Evolutionary conservation across 1,140 invertebrate genomes (phyloP).

Genomic region (Danaus plexippus): DNA sequence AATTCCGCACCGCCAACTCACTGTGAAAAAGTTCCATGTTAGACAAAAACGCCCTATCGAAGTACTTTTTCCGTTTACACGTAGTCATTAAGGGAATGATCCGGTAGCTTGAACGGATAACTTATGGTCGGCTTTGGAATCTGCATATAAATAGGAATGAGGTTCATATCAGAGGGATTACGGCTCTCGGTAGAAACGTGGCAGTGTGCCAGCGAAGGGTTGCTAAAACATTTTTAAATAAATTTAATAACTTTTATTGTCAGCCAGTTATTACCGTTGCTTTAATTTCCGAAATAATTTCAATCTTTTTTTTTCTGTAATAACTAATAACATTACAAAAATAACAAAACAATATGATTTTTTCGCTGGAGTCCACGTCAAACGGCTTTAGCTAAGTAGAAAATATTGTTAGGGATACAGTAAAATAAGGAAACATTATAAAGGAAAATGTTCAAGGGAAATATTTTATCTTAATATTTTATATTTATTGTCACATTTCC

Average conservation of each 20-base stretch:
- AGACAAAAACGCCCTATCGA: constrained; percentile 43
- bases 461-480: constrained; percentile 3
- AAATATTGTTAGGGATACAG: constrained; percentile 38
- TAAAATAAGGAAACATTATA: constrained; percentile 31
- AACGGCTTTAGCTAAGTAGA: constrained; percentile 37
- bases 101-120: constrained; percentile 59
- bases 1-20: constrained; percentile 50
- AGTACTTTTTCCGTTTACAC: constrained; percentile 58
- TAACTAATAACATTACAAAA: background rate
- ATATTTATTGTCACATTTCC: too few species aligned
- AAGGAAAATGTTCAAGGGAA: constrained; percentile 30
- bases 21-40: constrained; percentile 40
- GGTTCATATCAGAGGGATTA: constrained; percentile 47
- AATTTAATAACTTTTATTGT: background rate
- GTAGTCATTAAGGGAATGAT: constrained; percentile 63
- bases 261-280: background rate
- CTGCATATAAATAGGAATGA: constrained; percentile 68
- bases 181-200: constrained; percentile 26
- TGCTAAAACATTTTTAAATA: constrained; percentile 7
- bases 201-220: constrained; percentile 26
- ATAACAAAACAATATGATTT: background rate
- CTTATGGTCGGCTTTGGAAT: constrained; percentile 65
- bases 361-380: constrained; percentile 20
- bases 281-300: background rate
- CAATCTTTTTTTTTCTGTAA: background rate